phyloP scores from a whole-genome alignment of 2,113 vertebrate genomes.

The Hiodon alosoides region DNA sequence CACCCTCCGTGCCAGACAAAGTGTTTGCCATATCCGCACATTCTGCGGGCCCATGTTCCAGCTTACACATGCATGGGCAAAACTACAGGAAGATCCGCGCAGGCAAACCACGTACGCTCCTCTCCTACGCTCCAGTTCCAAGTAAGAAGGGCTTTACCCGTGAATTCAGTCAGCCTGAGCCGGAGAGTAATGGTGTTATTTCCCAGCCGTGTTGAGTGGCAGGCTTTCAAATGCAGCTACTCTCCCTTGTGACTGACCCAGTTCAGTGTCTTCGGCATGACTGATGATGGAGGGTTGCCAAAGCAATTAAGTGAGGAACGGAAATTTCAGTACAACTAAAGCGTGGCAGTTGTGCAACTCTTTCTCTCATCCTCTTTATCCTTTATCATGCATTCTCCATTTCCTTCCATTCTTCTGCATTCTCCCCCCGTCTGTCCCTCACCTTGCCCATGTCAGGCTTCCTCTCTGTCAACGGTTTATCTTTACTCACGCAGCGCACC shows the following conservation, averaged over 20 bases:
- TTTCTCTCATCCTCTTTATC: slow-evolving; percentile 21
- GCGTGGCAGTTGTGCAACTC: neutral
- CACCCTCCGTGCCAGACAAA: neutral
- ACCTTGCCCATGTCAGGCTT: slow-evolving; percentile 19
- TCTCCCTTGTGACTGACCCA: neutral
- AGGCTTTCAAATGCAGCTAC: too few species aligned
- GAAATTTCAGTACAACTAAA: neutral
- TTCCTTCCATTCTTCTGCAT: neutral
- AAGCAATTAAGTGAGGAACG: neutral
- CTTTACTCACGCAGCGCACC: slow-evolving; percentile 30
- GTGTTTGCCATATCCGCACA: neutral
- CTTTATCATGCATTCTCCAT: slow-evolving; percentile 16
- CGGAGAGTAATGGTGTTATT: neutral
- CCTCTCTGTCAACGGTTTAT: slow-evolving; percentile 36
- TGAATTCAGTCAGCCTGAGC: neutral
- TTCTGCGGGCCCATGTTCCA: neutral
- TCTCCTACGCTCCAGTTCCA: neutral
- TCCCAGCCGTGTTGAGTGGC: neutral
- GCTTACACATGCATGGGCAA: neutral
- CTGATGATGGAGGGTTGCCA: neutral
- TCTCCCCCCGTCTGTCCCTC: slow-evolving; percentile 15
- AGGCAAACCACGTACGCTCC: neutral
- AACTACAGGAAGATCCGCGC: neutral
- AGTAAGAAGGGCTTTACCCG: neutral
- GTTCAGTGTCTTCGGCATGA: neutral